Conservation (phyloP, 2,888 invertebrate species). For the Augochlorella aurata region DNA sequence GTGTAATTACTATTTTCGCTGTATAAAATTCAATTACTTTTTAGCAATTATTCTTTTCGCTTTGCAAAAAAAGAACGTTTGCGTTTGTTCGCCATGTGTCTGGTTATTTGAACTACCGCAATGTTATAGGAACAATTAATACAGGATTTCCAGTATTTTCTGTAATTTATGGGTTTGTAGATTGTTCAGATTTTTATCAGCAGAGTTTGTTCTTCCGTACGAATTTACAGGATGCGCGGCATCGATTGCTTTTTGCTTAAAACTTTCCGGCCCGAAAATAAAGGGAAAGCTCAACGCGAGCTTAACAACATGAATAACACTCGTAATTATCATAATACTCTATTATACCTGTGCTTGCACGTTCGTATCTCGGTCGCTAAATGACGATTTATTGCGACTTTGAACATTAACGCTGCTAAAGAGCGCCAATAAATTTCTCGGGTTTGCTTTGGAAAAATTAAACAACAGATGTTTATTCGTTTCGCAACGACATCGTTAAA, state of each 20-base stretch:
- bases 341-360: conserved; percentile 52
- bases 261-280: conserved; percentile 36
- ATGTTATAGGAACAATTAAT: not conserved
- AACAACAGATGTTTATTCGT: conserved; percentile 12
- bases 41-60: not conserved
- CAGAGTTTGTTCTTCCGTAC: not conserved
- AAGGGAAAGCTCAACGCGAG: conserved; percentile 47
- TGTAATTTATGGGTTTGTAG: not conserved
- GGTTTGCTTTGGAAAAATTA: conserved; percentile 26
- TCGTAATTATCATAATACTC: conserved; percentile 65
- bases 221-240: not conserved
- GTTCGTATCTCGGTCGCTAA: conserved; percentile 48
- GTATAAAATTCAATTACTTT: too few species aligned
- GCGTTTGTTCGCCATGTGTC: not conserved
- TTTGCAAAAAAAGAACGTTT: not conserved
- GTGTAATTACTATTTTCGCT: too few species aligned
- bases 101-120: not conserved
- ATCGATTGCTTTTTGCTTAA: conserved; percentile 33
- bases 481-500: not conserved
- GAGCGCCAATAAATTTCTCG: conserved; percentile 41
- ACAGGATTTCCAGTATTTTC: not conserved
- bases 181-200: not conserved
- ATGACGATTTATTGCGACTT: conserved; percentile 58
- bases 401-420: conserved; percentile 53
- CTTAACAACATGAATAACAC: conserved; percentile 63